Evolutionary conservation across 2,113 vertebrate species (phyloP).

Genomic region (Ammodytes marinus): DNA sequence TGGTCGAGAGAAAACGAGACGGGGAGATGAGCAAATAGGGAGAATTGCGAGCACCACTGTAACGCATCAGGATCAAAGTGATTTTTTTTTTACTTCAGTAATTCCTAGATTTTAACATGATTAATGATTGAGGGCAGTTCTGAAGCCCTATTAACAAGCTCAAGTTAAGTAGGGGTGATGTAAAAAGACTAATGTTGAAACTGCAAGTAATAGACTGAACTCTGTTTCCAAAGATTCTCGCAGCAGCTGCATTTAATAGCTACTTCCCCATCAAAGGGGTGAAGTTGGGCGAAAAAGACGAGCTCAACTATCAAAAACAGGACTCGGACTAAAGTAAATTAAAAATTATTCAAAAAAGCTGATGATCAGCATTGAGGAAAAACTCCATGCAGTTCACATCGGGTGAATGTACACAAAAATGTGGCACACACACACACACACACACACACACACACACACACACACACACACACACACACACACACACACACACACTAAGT

Average conservation of each 20-base stretch:
- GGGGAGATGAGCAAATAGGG: conserved; percentile 64
- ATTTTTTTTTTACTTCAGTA: conserved; percentile 43
- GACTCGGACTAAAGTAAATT: neutral
- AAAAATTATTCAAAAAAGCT: conserved; percentile 26
- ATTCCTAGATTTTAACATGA: conserved; percentile 79
- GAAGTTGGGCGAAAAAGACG: conserved; percentile 44
- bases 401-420: neutral
- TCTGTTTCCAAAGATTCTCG: conserved; percentile 52
- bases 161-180: conserved; percentile 76
- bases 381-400: conserved; percentile 20
- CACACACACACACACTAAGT: neutral
- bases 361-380: conserved; percentile 41
- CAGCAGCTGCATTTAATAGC: conserved; percentile 53
- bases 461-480: too few relatives aligned
- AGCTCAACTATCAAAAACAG: conserved; percentile 27
- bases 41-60: conserved; percentile 53
- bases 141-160: conserved; percentile 65
- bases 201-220: conserved; percentile 65
- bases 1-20: conserved; percentile 22
- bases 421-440: neutral
- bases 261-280: conserved; percentile 56
- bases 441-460: too few relatives aligned
- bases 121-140: conserved; percentile 78
- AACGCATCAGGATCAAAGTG: conserved; percentile 77
- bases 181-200: conserved; percentile 80